A percentile compares a stretch with the other conserved stretches of the same genome.
Conservation (phyloP, 2,888 invertebrate genomes). For the Athripsodes cinereus region DNA sequence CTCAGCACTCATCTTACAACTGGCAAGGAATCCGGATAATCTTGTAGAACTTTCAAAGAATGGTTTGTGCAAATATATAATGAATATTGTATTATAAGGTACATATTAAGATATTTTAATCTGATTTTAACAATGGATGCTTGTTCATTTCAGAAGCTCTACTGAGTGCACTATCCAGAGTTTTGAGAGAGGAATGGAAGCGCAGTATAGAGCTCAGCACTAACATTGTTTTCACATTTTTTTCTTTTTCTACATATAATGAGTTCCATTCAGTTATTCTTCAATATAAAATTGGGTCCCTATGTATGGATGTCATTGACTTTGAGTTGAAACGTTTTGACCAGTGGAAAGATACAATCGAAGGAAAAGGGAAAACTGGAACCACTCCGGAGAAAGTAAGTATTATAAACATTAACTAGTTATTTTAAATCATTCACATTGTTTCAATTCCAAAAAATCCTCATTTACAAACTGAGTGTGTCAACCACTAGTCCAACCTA, state of each 20-base stretch:
- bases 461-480: no score
- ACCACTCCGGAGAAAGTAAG: slow-evolving; percentile 44
- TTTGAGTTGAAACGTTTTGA: slow-evolving; percentile 91
- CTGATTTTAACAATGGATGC: no score
- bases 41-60: slow-evolving; percentile 88
- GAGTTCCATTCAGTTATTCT: slow-evolving; percentile 92
- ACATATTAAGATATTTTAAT: no score
- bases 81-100: background rate
- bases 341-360: slow-evolving; percentile 73
- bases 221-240: slow-evolving; percentile 94
- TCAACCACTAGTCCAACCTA: no score
- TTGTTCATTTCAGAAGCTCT: slow-evolving; percentile 69
- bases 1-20: slow-evolving; percentile 82
- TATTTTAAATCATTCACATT: no score
- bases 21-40: slow-evolving; percentile 92
- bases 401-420: no score
- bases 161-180: slow-evolving; percentile 90
- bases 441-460: no score
- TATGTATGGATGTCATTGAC: slow-evolving; percentile 95
- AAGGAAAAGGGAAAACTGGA: slow-evolving; percentile 43
- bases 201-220: slow-evolving; percentile 93
- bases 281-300: slow-evolving; percentile 94
- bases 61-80: slow-evolving; percentile 54
- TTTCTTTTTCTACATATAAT: slow-evolving; percentile 93
- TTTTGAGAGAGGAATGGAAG: slow-evolving; percentile 96